These are phyloP conservation scores for Falco columbarius DNA, from an alignment of 2,797 vertebrate genomes.

Conservation along the genomic window DNA sequence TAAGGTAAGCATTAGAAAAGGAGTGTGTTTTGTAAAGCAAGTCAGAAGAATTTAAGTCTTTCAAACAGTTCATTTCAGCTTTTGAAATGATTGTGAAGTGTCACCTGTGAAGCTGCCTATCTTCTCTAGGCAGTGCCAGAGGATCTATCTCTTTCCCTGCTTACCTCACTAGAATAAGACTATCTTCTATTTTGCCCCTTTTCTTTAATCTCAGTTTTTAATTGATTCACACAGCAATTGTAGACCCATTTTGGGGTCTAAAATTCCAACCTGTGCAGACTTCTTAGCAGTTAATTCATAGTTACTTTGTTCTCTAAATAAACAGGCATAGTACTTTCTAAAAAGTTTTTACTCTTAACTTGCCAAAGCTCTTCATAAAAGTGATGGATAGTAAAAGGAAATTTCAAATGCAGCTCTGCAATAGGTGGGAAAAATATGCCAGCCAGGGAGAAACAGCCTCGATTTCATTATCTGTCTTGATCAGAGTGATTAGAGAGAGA, in stretches of 20 bases:
- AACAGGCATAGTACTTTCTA: neutral
- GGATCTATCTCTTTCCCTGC: neutral
- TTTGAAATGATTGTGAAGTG: neutral
- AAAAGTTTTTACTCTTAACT: neutral
- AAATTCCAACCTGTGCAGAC: neutral
- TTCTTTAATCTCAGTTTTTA: neutral
- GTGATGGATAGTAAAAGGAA: neutral
- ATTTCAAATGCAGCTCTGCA: neutral
- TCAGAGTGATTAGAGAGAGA: neutral
- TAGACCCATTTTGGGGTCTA: neutral
- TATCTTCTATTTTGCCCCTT: neutral
- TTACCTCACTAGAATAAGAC: neutral
- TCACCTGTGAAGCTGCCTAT: neutral
- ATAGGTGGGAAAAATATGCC: neutral
- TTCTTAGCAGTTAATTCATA: neutral
- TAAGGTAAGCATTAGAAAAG: neutral
- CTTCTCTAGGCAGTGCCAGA: neutral
- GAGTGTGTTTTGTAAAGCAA: neutral
- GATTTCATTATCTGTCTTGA: neutral
- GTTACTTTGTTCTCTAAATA: neutral
- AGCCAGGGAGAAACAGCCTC: neutral
- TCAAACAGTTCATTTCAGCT: neutral
- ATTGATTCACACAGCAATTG: neutral
- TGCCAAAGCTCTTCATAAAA: neutral
- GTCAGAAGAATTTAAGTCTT: neutral